A percentile compares a stretch with the other conserved stretches of the same genome.
phyloP scores from a whole-genome alignment of 2,888 invertebrate genomes.

The Drosophila phalerata region DNA sequence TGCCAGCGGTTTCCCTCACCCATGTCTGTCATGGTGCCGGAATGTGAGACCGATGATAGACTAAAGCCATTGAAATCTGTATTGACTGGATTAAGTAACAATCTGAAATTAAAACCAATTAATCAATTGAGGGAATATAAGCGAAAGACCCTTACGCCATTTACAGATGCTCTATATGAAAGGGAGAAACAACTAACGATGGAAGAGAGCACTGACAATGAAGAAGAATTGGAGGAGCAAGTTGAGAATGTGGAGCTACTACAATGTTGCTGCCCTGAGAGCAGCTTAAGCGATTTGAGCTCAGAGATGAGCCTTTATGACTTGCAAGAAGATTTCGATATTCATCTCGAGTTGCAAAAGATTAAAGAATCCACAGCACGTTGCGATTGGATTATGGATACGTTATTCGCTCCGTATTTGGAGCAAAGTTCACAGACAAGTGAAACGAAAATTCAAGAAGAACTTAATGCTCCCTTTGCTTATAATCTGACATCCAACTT shows the following conservation, averaged over 20 bases:
- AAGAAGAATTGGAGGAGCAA: not conserved
- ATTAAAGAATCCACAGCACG: conserved; percentile 15
- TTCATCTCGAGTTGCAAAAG: conserved; percentile 15
- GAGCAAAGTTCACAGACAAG: not conserved
- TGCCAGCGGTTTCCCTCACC: conserved; percentile 60
- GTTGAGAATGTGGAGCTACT: not conserved
- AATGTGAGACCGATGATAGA: conserved; percentile 10
- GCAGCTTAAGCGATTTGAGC: not conserved
- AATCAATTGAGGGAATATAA: not conserved
- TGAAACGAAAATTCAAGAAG: not conserved
- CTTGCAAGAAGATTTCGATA: conserved; percentile 3
- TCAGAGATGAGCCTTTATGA: not conserved
- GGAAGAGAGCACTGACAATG: not conserved
- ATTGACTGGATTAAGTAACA: conserved; percentile 22
- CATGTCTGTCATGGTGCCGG: conserved; percentile 47
- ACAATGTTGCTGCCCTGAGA: not conserved
- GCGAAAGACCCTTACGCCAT: not conserved
- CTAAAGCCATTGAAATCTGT: conserved; percentile 25
- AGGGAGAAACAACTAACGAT: not conserved
- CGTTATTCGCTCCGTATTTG: not conserved
- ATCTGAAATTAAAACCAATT: not conserved
- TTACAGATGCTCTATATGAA: conserved; percentile 6
- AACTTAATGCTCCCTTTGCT: not conserved
- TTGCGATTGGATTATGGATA: conserved; percentile 24
- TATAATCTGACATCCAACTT: not conserved